Base-by-base conservation (phyloP, 2,797 vertebrate genomes). In the Pelochelys cantorii region DNA sequence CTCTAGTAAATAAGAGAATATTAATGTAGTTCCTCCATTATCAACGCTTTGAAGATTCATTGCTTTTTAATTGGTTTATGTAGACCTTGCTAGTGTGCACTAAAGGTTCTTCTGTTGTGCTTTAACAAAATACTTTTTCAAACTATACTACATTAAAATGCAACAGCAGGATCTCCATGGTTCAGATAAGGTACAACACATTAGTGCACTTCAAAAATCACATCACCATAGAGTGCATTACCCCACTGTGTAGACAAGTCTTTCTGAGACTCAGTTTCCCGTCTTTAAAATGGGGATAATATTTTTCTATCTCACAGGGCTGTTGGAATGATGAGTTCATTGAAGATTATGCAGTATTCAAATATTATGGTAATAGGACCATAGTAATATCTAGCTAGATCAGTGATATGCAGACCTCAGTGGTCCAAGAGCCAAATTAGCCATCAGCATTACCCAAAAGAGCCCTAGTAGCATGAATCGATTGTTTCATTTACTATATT, bases 271-370 rank as follows among this genome's bases (percentile, higher is more conserved):
- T 82, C 90, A 74, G 87, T 74, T 27, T 0, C 0, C 11, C 23
- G 87, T n/a, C 1, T 54, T 88, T 17, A 0, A 0, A 88, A 42
- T 9, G 1, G 37, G 34, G 34, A 92, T 94, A 74, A 25, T 65
- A 27, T 52, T 94, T 86, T 52, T 55, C 89, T 88, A 75, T 65
- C 68, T 93, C 81, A 52, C 79, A 13, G 53, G 88, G 89, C 54
- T 90, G 81, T 85, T 84, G 11, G 11, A 88, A 77, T 81, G 82
- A 79, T 93, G 11, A 71, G 18, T 71, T 12, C 37, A 54, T 34
- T 83, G 82, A 78, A 86, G 85, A 48, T 29, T 27, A 34, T 37
- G 74, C 37, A 48, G 68, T 85, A 77, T 62, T 84, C 25, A 93
- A 77, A 62, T 31, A 62, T 15, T 31, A 62, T 62, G 60, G 60